Percentiles rank a stretch among this genome's conserved stretches.
These are phyloP conservation scores for Phymorhynchus buccinoides DNA, from an alignment of 1,140 invertebrate species.

Conservation along the genomic window DNA sequence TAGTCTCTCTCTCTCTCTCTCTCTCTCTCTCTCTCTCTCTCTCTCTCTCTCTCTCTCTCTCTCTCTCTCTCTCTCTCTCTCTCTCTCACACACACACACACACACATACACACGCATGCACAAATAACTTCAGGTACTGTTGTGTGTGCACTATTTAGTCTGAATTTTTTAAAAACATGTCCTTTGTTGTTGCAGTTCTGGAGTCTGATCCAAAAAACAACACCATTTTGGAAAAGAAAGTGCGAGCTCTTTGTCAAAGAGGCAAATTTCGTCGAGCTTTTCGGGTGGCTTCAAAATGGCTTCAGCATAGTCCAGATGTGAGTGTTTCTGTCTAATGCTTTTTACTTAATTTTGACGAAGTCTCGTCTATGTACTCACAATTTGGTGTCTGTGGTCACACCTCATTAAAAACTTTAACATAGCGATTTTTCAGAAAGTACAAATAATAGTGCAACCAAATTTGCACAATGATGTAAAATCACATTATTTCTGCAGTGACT, in stretches of 20 bases:
- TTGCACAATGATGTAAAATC: too few species aligned
- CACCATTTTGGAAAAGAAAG: conserved; percentile 67
- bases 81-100: not conserved
- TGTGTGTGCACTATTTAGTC: not conserved
- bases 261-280: conserved; percentile 65
- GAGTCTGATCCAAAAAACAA: conserved; percentile 54
- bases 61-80: conserved; percentile 13
- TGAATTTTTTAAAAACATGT: not conserved
- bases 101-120: not conserved
- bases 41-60: conserved; percentile 26
- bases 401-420: too few species aligned
- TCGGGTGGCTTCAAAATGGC: conserved; percentile 61
- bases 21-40: too few species aligned
- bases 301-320: conserved; percentile 62
- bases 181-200: conserved; percentile 54
- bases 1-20: too few species aligned
- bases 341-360: too few species aligned
- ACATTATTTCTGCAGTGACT: too few species aligned
- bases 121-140: conserved; percentile 4
- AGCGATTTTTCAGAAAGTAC: too few species aligned
- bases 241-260: conserved; percentile 66
- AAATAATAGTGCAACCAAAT: too few species aligned
- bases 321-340: too few species aligned
- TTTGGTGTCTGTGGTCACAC: too few species aligned
- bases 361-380: too few species aligned